phyloP scores from a whole-genome alignment of 1,140 invertebrate species.

The Caenorhabditis tropicalis region DNA sequence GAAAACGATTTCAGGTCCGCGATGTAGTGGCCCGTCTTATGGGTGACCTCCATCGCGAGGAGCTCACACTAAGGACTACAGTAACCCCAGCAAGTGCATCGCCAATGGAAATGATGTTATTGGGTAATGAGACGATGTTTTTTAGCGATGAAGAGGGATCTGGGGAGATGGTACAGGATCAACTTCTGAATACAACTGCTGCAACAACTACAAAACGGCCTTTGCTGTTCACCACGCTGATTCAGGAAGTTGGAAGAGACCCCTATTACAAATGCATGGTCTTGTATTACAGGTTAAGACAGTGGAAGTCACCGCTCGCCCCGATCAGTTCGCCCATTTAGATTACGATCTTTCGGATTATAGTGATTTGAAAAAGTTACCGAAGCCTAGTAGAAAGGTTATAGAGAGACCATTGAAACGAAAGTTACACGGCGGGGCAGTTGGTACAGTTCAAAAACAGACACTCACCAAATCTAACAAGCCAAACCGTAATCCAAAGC shows the following conservation, averaged over 20 bases:
- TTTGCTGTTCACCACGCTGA: background rate
- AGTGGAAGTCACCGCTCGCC: background rate
- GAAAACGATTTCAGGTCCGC: background rate
- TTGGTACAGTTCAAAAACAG: background rate
- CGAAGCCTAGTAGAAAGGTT: background rate
- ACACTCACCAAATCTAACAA: background rate
- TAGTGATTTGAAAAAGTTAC: background rate
- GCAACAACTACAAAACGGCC: background rate
- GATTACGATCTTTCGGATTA: conserved; percentile 1
- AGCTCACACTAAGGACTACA: background rate
- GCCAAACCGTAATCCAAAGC: background rate
- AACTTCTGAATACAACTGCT: background rate
- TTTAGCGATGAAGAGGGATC: conserved; percentile 23
- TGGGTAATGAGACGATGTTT: conserved; percentile 21
- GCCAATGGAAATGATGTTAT: background rate
- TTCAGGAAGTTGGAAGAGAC: background rate
- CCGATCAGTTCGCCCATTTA: background rate
- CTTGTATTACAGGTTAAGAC: background rate
- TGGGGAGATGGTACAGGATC: background rate
- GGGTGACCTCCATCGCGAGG: background rate
- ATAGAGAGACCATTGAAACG: background rate
- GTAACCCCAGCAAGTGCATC: background rate
- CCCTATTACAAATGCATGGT: background rate
- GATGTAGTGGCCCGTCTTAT: background rate
- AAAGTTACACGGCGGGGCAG: background rate